Percentiles rank a stretch among this genome's conserved stretches.
Evolutionary conservation across 2,888 invertebrate species (phyloP).

Genomic region (Odontothrips loti): DNA sequence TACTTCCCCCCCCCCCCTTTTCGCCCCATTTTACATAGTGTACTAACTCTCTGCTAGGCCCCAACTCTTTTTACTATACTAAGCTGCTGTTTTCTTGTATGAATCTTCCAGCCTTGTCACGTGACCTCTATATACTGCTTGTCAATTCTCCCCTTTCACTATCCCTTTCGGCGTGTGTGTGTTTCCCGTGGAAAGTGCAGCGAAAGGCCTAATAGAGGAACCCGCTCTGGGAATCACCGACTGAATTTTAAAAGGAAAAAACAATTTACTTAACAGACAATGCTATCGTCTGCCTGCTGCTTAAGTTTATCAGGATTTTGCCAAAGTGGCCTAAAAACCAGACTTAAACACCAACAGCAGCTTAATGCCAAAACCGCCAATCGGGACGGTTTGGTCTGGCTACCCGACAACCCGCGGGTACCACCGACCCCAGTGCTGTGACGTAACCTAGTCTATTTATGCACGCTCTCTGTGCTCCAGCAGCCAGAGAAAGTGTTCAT

Average conservation of each 20-base stretch:
- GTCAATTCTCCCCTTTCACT: conserved; percentile 8
- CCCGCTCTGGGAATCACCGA: conserved; percentile 8
- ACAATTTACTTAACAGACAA: background rate
- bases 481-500: conserved; percentile 16
- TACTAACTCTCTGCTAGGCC: background rate
- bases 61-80: too few species aligned
- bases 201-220: conserved; percentile 22
- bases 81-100: too few species aligned
- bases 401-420: background rate
- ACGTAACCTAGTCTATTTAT: conserved; percentile 20
- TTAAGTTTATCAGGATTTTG: background rate
- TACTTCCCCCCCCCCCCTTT: conserved; percentile 29
- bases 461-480: conserved; percentile 17
- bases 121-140: background rate
- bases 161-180: background rate
- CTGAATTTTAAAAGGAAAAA: background rate
- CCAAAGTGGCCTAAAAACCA: background rate
- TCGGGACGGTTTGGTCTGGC: background rate
- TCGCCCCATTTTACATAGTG: conserved; percentile 15
- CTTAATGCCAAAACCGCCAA: background rate
- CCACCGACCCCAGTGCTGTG: conserved; percentile 18
- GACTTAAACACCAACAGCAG: background rate
- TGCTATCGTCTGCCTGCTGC: background rate
- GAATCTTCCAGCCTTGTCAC: background rate
- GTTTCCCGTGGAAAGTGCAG: background rate